These are phyloP conservation scores for Drosophila santomea DNA, from an alignment of 1,140 invertebrate genomes.

Conservation along the genomic window DNA sequence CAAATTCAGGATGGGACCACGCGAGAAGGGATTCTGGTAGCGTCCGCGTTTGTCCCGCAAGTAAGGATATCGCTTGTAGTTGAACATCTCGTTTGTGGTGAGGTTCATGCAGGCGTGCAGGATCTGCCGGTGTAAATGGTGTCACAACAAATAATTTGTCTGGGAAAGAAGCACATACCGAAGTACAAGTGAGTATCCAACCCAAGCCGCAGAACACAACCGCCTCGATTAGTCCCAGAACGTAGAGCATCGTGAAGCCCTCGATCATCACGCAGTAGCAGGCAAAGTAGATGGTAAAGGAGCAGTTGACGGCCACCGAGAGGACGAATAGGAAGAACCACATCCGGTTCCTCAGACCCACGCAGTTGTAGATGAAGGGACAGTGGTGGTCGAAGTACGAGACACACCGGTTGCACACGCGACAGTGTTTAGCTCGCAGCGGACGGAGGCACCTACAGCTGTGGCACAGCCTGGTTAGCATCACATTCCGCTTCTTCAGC, in stretches of 20 bases:
- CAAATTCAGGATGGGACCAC: constrained; percentile 93
- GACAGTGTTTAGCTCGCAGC: constrained; percentile 95
- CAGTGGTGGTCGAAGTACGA: constrained; percentile 98
- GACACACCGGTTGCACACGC: constrained; percentile 96
- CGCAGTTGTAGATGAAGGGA: constrained; percentile 97
- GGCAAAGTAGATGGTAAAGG: constrained; percentile 94
- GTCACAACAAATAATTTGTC: constrained; percentile 35
- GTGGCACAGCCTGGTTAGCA: constrained; percentile 94
- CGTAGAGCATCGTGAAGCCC: constrained; percentile 93
- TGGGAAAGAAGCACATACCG: constrained; percentile 87
- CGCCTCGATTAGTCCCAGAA: constrained; percentile 92
- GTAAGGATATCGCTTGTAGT: constrained; percentile 95
- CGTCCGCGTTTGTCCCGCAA: constrained; percentile 93
- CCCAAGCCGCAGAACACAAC: constrained; percentile 93
- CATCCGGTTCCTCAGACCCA: constrained; percentile 93
- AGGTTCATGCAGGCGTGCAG: constrained; percentile 95
- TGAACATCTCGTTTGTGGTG: constrained; percentile 97
- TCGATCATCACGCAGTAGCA: constrained; percentile 94
- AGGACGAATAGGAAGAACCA: constrained; percentile 96
- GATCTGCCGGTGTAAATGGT: constrained; percentile 86
- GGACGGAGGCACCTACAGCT: constrained; percentile 95
- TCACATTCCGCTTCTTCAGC: constrained; percentile 94
- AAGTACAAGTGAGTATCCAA: constrained; percentile 94
- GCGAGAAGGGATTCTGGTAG: constrained; percentile 95
- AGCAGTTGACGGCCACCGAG: constrained; percentile 93